phyloP scores from a whole-genome alignment of 2,888 invertebrate genomes.

The Lomographa bimaculata region DNA sequence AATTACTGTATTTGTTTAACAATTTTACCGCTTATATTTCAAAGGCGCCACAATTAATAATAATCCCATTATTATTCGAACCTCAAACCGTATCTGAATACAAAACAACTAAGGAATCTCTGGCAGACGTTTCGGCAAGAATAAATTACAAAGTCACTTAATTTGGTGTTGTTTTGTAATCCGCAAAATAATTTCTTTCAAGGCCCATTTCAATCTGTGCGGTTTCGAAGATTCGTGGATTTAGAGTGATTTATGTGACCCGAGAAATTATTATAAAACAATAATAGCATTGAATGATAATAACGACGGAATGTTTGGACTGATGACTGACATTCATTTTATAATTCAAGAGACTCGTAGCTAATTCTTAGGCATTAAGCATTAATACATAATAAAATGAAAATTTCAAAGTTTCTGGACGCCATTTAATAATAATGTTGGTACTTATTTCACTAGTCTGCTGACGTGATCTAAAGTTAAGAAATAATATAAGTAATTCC shows the following conservation, averaged over 20 bases:
- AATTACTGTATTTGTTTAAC: too few species aligned
- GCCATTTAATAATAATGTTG: too few species aligned
- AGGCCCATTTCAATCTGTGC: constrained; percentile 53
- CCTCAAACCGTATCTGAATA: constrained; percentile 48
- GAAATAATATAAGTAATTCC: too few species aligned
- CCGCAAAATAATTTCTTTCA: constrained; percentile 58
- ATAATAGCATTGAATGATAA: constrained; percentile 41
- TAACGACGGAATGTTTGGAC: constrained; percentile 4
- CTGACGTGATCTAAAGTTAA: too few species aligned
- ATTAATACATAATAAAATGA: too few species aligned
- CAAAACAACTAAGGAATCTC: constrained; percentile 53
- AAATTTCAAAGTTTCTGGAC: too few species aligned
- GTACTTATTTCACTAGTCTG: too few species aligned
- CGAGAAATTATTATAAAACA: constrained; percentile 45
- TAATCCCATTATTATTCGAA: constrained; percentile 43
- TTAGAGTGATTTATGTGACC: constrained; percentile 47
- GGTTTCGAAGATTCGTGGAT: constrained; percentile 43
- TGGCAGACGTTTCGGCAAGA: constrained; percentile 49
- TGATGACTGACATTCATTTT: too few species aligned
- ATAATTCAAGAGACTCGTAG: too few species aligned
- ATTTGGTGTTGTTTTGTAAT: constrained; percentile 60
- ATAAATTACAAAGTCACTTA: constrained; percentile 63
- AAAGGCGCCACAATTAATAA: constrained; percentile 42
- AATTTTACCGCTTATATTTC: too few species aligned
- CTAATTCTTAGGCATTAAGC: too few species aligned